Evolutionary conservation across 2,113 vertebrate species (phyloP).

Genomic region (Cervus canadensis): DNA sequence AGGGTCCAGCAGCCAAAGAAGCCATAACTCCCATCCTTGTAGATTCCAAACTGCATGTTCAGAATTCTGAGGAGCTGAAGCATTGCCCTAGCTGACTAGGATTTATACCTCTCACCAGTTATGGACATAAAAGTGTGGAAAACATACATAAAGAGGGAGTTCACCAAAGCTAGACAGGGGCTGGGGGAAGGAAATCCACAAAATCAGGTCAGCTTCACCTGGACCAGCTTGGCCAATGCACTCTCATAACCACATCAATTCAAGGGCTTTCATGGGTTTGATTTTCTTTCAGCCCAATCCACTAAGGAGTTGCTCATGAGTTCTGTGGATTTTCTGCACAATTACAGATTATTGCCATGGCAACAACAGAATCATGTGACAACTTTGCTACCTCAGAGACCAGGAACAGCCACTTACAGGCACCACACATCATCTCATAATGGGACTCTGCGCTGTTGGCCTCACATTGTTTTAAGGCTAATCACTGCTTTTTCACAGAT

Average conservation of each 20-base stretch:
- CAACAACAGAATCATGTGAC: slow-evolving; percentile 83
- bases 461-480: slow-evolving; percentile 74
- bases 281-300: slow-evolving; percentile 81
- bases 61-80: background rate
- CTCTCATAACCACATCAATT: slow-evolving; percentile 74
- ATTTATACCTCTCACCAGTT: slow-evolving; percentile 11
- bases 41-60: background rate
- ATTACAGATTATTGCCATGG: slow-evolving; percentile 88
- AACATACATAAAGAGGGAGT: background rate
- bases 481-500: slow-evolving; percentile 71
- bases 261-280: slow-evolving; percentile 71
- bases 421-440: slow-evolving; percentile 77
- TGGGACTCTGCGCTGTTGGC: slow-evolving; percentile 53
- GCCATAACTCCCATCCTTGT: background rate
- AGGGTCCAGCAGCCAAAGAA: background rate
- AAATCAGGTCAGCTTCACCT: slow-evolving; percentile 49
- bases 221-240: slow-evolving; percentile 62
- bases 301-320: slow-evolving; percentile 82
- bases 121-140: background rate
- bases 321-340: slow-evolving; percentile 87
- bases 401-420: slow-evolving; percentile 81
- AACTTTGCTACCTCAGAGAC: slow-evolving; percentile 85
- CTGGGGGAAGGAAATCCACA: background rate
- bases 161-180: background rate
- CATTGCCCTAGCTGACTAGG: background rate